phyloP scores from a whole-genome alignment of 2,113 vertebrate genomes.

The Probosciger aterrimus region DNA sequence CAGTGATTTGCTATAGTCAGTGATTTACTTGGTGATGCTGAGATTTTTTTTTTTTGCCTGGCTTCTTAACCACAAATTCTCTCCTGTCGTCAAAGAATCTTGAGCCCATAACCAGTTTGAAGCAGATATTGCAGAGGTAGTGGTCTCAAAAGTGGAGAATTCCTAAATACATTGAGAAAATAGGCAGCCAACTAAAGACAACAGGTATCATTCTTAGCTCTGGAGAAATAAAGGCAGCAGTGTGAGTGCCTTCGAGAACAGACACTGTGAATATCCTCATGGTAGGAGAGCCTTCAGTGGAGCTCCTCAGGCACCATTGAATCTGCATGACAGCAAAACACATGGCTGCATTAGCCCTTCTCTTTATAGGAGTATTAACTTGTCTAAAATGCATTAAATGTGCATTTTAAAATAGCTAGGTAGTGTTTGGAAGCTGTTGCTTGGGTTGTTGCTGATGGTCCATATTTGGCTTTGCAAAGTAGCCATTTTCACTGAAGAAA shows the following conservation, averaged over 20 bases:
- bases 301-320: not conserved
- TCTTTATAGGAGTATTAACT: not conserved
- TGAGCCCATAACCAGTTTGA: not conserved
- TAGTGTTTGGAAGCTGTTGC: not conserved
- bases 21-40: not conserved
- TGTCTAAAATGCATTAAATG: not conserved
- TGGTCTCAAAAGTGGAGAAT: not conserved
- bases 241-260: rapidly evolving
- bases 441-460: not conserved
- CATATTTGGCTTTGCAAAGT: not conserved
- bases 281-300: not conserved
- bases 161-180: not conserved
- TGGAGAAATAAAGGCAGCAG: not conserved
- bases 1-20: not conserved
- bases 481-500: not conserved
- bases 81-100: not conserved
- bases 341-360: not conserved
- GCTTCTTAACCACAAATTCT: not conserved
- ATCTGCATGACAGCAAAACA: not conserved
- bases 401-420: not conserved
- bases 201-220: not conserved
- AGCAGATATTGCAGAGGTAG: not conserved
- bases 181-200: not conserved
- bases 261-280: not conserved
- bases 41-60: not conserved